phyloP scores from a whole-genome alignment of 2,113 vertebrate genomes.

The Chloropsis hardwickii region DNA sequence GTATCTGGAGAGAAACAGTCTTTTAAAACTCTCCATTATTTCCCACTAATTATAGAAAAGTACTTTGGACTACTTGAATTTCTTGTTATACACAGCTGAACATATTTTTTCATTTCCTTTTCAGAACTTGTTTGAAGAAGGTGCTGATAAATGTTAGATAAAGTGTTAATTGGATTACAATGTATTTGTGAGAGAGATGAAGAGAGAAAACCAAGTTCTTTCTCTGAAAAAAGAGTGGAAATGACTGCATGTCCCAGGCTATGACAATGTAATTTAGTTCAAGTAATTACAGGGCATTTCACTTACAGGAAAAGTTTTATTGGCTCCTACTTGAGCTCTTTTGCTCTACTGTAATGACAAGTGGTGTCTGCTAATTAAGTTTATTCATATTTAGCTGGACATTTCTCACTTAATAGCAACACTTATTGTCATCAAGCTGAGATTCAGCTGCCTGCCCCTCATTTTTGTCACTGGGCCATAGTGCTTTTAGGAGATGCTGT shows the following conservation, averaged over 20 bases:
- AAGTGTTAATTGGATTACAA: not conserved
- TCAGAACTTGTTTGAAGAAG: not conserved
- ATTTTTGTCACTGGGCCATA: not conserved
- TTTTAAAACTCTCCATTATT: not conserved
- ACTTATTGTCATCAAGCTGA: not conserved
- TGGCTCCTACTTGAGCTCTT: not conserved
- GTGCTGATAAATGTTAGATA: slow-evolving; percentile 9
- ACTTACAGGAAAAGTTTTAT: not conserved
- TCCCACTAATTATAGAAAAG: not conserved
- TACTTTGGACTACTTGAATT: not conserved
- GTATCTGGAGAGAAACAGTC: not conserved
- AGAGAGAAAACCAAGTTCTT: not conserved
- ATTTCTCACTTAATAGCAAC: not conserved
- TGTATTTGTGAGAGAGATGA: not conserved
- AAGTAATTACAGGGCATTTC: not conserved
- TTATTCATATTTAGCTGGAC: not conserved
- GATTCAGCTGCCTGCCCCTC: not conserved
- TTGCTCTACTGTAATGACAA: not conserved
- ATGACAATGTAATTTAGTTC: not conserved
- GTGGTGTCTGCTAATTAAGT: not conserved
- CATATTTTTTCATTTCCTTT: not conserved
- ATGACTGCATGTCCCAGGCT: not conserved
- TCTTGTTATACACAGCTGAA: not conserved
- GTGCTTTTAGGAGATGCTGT: not conserved
- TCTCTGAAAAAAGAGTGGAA: not conserved